phyloP scores from a whole-genome alignment of 2,113 vertebrate species.

The Chaenogobius annularis region DNA sequence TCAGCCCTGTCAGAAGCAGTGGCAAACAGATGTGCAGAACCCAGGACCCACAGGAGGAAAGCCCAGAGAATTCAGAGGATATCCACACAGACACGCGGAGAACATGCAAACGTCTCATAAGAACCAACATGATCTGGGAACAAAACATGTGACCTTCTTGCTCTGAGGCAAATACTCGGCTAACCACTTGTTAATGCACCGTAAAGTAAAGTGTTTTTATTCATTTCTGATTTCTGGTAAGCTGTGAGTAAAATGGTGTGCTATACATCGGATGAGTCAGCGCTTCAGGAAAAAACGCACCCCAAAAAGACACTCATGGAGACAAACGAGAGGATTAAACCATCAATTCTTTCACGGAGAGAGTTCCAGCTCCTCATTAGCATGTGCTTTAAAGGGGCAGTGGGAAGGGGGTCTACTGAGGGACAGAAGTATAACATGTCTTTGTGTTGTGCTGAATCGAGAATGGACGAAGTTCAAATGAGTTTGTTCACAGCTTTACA shows the following conservation, averaged over 20 bases:
- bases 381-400: slow-evolving; percentile 36
- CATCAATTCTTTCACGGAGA: slow-evolving; percentile 2
- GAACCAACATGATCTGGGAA: neutral
- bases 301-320: neutral
- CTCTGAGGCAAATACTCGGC: neutral
- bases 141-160: neutral
- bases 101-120: neutral
- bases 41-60: no score
- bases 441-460: slow-evolving; percentile 28
- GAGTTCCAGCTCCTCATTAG: slow-evolving; percentile 43
- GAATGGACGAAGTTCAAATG: slow-evolving; percentile 26
- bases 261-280: neutral
- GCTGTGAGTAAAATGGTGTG: neutral
- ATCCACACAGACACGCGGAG: no score
- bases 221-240: neutral
- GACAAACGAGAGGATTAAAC: neutral
- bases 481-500: neutral
- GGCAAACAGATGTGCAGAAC: no score
- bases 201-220: neutral
- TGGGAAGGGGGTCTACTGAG: slow-evolving; percentile 24
- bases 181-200: neutral
- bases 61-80: no score
- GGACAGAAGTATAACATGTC: slow-evolving; percentile 27
- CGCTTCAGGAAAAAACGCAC: neutral
- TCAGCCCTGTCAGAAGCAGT: neutral